Evolutionary conservation across 2,888 invertebrate genomes (phyloP).

Genomic region (Sisyra terminalis): DNA sequence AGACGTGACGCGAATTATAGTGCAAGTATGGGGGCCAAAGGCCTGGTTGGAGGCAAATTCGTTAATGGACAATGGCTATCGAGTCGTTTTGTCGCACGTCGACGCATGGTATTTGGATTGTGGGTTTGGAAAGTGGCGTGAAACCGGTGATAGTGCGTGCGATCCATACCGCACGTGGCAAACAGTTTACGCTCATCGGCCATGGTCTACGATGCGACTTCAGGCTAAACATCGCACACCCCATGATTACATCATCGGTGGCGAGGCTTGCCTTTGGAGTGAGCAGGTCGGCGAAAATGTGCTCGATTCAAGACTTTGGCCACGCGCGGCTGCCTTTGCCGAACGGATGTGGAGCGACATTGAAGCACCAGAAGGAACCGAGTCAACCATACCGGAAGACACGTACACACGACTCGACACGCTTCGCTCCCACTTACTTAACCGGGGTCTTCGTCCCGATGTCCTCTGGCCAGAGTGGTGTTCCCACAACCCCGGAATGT

Average conservation of each 20-base stretch:
- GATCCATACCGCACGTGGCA: conserved; percentile 82
- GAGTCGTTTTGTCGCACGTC: conserved; percentile 66
- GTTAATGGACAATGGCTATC: conserved; percentile 58
- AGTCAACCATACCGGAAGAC: conserved; percentile 29
- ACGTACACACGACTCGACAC: conserved; percentile 52
- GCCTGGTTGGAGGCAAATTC: conserved; percentile 67
- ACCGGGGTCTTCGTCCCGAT: conserved; percentile 46
- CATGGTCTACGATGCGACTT: conserved; percentile 40
- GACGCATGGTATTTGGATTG: conserved; percentile 83
- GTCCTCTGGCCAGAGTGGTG: conserved; percentile 67
- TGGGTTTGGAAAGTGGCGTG: conserved; percentile 73
- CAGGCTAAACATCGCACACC: conserved; percentile 20
- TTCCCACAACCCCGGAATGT: conserved; percentile 55
- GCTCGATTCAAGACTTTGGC: conserved; percentile 68
- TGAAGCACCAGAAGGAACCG: conserved; percentile 23
- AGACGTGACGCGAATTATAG: conserved; percentile 35
- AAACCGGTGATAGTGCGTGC: conserved; percentile 69
- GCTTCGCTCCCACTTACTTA: conserved; percentile 44
- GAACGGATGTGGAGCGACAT: conserved; percentile 62
- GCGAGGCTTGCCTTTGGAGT: conserved; percentile 72
- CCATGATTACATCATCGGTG: conserved; percentile 37
- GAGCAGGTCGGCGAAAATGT: conserved; percentile 63
- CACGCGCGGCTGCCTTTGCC: conserved; percentile 62
- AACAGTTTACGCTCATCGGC: conserved; percentile 68
- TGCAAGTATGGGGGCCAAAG: conserved; percentile 70